Evolutionary conservation across 2,888 invertebrate species (phyloP).

Genomic region (Hirtodrosophila histrioides): DNA sequence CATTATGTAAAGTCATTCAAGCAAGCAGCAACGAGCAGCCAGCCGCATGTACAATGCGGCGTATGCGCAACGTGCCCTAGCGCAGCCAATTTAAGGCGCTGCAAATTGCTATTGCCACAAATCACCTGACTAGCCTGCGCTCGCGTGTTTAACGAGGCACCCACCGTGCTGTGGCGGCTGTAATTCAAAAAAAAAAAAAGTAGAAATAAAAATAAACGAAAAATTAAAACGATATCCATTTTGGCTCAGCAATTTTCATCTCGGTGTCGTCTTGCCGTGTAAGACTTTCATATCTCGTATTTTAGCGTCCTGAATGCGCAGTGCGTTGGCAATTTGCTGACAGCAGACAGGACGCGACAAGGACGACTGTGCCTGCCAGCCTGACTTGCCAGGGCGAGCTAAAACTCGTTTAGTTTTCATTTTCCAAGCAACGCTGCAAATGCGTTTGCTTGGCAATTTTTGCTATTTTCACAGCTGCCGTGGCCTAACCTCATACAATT

Average conservation of each 20-base stretch:
- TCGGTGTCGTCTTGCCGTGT: constrained; percentile 31
- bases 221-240: constrained; percentile 77
- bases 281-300: constrained; percentile 41
- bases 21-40: constrained; percentile 33
- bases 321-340: constrained; percentile 76
- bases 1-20: constrained; percentile 73
- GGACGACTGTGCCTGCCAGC: constrained; percentile 17
- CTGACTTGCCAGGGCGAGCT: constrained; percentile 31
- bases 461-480: constrained; percentile 72
- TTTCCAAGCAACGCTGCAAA: constrained; percentile 57
- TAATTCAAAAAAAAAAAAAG: constrained; percentile 52
- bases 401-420: constrained; percentile 78
- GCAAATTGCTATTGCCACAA: constrained; percentile 56
- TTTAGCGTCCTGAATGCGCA: constrained; percentile 50
- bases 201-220: constrained; percentile 3
- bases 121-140: constrained; percentile 46
- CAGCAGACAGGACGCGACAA: constrained; percentile 48
- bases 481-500: constrained; percentile 75
- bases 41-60: constrained; percentile 42
- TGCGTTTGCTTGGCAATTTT: constrained; percentile 72
- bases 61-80: constrained; percentile 55
- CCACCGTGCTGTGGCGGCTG: constrained; percentile 22
- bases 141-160: constrained; percentile 26
- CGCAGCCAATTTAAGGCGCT: constrained; percentile 54
- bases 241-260: constrained; percentile 70